These are phyloP conservation scores for Drosophila seclusa DNA, from an alignment of 2,888 invertebrate species.

Conservation along the genomic window DNA sequence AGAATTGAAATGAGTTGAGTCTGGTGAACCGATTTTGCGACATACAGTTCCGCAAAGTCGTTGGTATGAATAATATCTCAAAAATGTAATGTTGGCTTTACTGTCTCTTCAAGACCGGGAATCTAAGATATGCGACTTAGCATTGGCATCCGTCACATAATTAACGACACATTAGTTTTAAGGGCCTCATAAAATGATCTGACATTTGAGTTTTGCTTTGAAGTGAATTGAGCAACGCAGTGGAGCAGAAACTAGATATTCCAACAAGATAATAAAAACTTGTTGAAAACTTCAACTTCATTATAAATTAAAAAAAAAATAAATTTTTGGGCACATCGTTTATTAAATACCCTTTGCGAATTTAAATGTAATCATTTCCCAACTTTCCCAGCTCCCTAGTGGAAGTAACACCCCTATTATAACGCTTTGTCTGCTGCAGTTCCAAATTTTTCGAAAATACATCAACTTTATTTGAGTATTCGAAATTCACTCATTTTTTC, in stretches of 20 bases:
- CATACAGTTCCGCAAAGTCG: background rate
- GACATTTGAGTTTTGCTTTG: background rate
- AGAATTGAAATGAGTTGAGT: background rate
- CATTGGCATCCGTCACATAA: background rate
- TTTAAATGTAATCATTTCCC: background rate
- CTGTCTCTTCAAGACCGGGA: too few relatives aligned
- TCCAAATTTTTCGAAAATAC: background rate
- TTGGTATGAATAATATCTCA: background rate
- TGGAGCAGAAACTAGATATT: background rate
- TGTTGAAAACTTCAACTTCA: background rate
- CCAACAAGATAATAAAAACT: background rate
- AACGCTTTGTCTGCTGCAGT: background rate
- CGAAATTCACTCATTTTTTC: background rate
- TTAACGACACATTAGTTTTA: background rate
- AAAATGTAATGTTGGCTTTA: too few relatives aligned
- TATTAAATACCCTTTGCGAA: background rate
- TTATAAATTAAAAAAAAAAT: background rate
- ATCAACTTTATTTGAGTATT: background rate
- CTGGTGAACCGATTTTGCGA: background rate
- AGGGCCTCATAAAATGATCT: background rate
- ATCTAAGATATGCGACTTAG: background rate
- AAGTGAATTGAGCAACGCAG: background rate
- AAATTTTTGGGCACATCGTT: background rate
- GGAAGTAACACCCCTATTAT: background rate
- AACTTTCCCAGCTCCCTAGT: too few relatives aligned